A percentile compares a stretch with the other conserved stretches of the same genome.
Conservation (phyloP, 2,113 vertebrate species). For the Otocyon megalotis region DNA sequence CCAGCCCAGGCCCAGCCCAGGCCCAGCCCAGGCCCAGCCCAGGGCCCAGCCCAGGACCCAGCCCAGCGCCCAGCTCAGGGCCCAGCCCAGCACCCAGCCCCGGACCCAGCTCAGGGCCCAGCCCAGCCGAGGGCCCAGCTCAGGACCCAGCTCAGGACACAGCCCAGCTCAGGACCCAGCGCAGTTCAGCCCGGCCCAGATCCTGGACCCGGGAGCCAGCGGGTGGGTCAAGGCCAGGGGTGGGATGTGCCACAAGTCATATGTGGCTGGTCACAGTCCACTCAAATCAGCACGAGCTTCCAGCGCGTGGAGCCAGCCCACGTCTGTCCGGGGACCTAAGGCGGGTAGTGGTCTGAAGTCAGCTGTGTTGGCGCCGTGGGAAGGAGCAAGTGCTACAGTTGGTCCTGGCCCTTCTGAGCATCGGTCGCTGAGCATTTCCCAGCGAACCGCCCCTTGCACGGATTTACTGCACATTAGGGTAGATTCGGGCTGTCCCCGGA, state of each 20-base stretch:
- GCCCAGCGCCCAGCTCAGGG: no score
- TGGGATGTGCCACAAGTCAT: accelerated
- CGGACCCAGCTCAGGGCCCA: background rate
- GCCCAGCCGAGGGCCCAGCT: background rate
- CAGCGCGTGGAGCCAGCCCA: accelerated
- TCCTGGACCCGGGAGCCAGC: background rate
- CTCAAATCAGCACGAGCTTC: accelerated
- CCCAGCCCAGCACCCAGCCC: background rate
- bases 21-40: background rate
- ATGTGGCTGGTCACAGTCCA: accelerated
- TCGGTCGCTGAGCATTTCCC: accelerated
- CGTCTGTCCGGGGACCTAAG: accelerated
- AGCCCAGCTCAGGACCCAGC: background rate
- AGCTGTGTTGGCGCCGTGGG: accelerated
- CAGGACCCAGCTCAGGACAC: background rate
- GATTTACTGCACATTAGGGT: no score
- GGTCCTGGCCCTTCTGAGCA: no score
- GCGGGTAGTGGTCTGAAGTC: no score
- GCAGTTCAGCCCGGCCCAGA: background rate
- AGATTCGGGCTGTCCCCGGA: accelerated
- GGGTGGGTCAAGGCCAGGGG: background rate
- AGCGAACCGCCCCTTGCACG: accelerated
- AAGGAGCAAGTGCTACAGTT: accelerated
- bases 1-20: background rate
- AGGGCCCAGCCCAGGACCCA: background rate